Percentiles rank a stretch among this genome's conserved stretches.
Conservation (phyloP, 2,888 invertebrate species). For the Philaethria dido region DNA sequence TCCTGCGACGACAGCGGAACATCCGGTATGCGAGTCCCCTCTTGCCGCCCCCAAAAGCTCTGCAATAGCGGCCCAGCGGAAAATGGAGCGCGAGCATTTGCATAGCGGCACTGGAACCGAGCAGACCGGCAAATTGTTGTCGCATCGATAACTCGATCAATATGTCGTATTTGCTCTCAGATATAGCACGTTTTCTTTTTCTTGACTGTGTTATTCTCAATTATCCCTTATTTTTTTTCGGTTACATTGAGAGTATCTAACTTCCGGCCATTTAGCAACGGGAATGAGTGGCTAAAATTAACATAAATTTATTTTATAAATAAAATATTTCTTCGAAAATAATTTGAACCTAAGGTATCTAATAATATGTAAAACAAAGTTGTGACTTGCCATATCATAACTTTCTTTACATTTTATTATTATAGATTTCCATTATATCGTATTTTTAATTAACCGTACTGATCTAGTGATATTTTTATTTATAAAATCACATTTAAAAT, state of each 20-base stretch:
- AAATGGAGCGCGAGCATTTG: slow-evolving; percentile 79
- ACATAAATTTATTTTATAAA: too few species aligned
- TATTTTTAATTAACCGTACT: too few species aligned
- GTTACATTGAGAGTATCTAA: not conserved
- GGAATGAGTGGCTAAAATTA: too few species aligned
- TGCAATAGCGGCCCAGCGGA: slow-evolving; percentile 65
- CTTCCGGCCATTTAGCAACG: too few species aligned
- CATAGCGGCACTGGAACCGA: slow-evolving; percentile 76
- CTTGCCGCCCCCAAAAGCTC: slow-evolving; percentile 40
- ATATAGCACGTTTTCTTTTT: slow-evolving; percentile 19
- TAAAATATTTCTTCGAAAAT: too few species aligned
- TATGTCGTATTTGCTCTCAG: slow-evolving; percentile 65
- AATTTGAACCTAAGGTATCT: too few species aligned
- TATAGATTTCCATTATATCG: too few species aligned
- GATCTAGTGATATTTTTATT: too few species aligned
- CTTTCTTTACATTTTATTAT: too few species aligned
- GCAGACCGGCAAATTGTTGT: slow-evolving; percentile 81
- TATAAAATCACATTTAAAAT: too few species aligned
- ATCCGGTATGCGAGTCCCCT: slow-evolving; percentile 69
- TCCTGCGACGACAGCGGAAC: slow-evolving; percentile 80
- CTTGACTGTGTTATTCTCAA: slow-evolving; percentile 43
- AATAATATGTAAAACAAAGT: too few species aligned
- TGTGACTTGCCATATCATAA: too few species aligned
- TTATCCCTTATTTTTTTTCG: not conserved
- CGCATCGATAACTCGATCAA: slow-evolving; percentile 79